phyloP scores from a whole-genome alignment of 2,797 vertebrate species.

The Eulemur albifrons region DNA sequence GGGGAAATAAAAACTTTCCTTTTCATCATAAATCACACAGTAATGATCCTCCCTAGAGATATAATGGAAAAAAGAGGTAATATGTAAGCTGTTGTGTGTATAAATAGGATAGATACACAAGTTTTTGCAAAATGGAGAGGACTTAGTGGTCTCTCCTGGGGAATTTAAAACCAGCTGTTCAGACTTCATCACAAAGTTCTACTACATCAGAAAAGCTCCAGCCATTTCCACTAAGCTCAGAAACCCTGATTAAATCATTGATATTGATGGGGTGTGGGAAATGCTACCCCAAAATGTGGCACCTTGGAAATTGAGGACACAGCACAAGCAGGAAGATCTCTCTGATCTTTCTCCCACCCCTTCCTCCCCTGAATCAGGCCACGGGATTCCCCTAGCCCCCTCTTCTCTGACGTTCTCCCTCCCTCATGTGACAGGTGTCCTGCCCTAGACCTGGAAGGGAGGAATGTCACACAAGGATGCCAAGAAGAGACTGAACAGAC shows the following conservation, averaged over 20 bases:
- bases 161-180: neutral
- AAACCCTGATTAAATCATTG: neutral
- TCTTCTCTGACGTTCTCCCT: neutral
- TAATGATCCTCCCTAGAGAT: neutral
- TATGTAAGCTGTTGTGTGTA: neutral
- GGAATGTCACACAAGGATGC: neutral
- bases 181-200: neutral
- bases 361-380: neutral
- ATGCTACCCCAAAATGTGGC: neutral
- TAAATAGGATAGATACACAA: neutral
- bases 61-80: neutral
- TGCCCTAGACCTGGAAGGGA: neutral
- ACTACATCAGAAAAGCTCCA: neutral
- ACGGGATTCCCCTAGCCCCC: neutral
- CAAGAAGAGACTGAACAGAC: neutral
- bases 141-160: neutral
- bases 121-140: neutral
- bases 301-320: neutral
- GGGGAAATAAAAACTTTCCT: neutral
- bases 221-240: neutral
- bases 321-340: too few relatives aligned
- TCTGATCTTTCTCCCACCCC: neutral
- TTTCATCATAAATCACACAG: neutral
- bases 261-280: neutral
- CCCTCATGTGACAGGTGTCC: neutral